Evolutionary conservation across 2,113 vertebrate species (phyloP).

Genomic region (Apaloderma vittatum): DNA sequence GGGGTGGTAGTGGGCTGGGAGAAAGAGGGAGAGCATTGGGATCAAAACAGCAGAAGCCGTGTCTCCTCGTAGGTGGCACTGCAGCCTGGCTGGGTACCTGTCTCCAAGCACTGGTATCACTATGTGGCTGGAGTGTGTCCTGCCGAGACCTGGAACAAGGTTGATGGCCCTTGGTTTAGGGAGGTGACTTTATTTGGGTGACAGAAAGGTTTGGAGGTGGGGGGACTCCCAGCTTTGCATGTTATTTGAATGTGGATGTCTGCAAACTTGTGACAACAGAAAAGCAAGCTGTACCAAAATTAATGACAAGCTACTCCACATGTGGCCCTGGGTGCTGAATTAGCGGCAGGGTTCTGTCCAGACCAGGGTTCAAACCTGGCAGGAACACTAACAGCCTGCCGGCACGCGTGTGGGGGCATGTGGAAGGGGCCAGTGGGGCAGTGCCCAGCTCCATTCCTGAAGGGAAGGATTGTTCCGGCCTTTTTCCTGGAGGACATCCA

Average conservation of each 20-base stretch:
- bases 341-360: background rate
- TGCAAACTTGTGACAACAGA: background rate
- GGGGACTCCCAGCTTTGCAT: background rate
- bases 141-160: background rate
- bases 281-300: background rate
- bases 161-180: rapidly evolving
- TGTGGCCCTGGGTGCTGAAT: background rate
- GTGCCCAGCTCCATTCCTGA: background rate
- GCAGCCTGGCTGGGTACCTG: background rate
- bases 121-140: rapidly evolving
- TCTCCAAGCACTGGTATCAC: background rate
- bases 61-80: background rate
- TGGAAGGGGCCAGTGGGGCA: background rate
- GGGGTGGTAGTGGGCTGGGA: background rate
- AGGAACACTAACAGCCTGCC: background rate
- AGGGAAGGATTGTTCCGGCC: background rate
- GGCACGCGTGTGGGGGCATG: rapidly evolving
- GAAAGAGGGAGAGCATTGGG: background rate
- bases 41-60: background rate
- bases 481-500: background rate
- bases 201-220: background rate
- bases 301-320: background rate
- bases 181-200: background rate
- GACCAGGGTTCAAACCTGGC: background rate
- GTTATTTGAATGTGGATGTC: background rate